A percentile compares a stretch with the other conserved stretches of the same genome.
phyloP scores from a whole-genome alignment of 1,140 invertebrate species.

The Pseudoatta argentina region DNA sequence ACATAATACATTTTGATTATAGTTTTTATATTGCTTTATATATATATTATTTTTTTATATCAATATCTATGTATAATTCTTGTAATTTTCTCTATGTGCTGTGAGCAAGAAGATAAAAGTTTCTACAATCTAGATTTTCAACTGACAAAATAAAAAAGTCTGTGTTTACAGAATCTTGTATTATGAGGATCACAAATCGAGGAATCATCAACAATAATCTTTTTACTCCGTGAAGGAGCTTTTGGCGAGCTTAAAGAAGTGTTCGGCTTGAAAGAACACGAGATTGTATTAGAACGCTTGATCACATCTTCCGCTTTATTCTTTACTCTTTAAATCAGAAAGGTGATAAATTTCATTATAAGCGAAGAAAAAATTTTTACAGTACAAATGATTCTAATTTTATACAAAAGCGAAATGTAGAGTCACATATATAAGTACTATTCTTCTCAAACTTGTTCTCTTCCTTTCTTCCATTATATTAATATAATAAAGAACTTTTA shows the following conservation, averaged over 20 bases:
- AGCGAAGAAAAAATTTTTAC: background rate
- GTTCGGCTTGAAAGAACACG: constrained; percentile 37
- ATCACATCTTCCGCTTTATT: constrained; percentile 33
- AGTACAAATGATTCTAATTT: background rate
- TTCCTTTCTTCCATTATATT: background rate
- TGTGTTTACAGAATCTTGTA: background rate
- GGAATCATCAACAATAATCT: constrained; percentile 8
- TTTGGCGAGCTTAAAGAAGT: constrained; percentile 37
- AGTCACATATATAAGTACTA: background rate
- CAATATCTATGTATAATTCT: background rate
- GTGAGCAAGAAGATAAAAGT: background rate
- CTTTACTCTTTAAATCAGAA: background rate
- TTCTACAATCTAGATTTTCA: background rate
- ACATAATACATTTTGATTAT: background rate
- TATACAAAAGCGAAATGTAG: background rate
- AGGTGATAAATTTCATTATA: background rate
- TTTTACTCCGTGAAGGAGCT: background rate
- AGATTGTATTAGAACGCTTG: constrained; percentile 45
- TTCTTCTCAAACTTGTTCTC: background rate
- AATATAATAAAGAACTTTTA: background rate
- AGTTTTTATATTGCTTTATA: background rate
- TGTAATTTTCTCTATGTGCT: background rate
- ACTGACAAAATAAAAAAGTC: background rate
- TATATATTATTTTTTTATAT: background rate
- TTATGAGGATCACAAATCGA: constrained; percentile 26